Evolutionary conservation across 1,140 invertebrate genomes (phyloP), one percentile per base, ranked within the genome.

Genomic region (Calosoma granatense): DNA sequence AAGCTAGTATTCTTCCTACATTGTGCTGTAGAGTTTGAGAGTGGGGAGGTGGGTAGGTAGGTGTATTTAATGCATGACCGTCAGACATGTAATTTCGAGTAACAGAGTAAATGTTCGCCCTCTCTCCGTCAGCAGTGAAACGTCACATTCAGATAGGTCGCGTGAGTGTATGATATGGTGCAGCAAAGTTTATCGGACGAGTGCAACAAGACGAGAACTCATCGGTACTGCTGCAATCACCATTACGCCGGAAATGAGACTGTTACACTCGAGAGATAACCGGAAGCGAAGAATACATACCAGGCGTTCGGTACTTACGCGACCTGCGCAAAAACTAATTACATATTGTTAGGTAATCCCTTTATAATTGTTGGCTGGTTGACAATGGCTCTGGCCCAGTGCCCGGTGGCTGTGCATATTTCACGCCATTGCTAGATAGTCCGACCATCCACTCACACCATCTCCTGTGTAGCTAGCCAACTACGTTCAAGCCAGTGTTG

Each of bases 311-410:
- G 9, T 12, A 4, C 41, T 17, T n/a, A 36, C 9, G 41, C 41
- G 41, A 9, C 17, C 41, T 47, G 9, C 9, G 41, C 41, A 47
- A 47, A 47, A 47, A 47, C 41, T 47, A 47, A 47, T 47, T 47
- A 47, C 41, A 47, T 47, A 47, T 47, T 47, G 41, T 47, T 47
- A 47, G 41, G 41, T 47, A 47, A 47, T 47, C 41, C 41, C 41
- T 47, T 47, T 47, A 47, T 47, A 47, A 47, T 47, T 47, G 41
- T 47, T 47, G 41, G 41, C 41, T 47, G 41, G 41, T 17, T 47
- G 41, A 47, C 41, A 47, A 47, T 47, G 15, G 41, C 41, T 4
- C 41, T 47, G 41, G 41, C 41, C 41, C 6, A 47, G 41, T 47
- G 41, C 41, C 41, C 15, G 6, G 26, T 36, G 26, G 26, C 26